A percentile compares a stretch with the other conserved stretches of the same genome.
Conservation (phyloP, 2,797 vertebrate species). For the Silurus lanzhouensis region DNA sequence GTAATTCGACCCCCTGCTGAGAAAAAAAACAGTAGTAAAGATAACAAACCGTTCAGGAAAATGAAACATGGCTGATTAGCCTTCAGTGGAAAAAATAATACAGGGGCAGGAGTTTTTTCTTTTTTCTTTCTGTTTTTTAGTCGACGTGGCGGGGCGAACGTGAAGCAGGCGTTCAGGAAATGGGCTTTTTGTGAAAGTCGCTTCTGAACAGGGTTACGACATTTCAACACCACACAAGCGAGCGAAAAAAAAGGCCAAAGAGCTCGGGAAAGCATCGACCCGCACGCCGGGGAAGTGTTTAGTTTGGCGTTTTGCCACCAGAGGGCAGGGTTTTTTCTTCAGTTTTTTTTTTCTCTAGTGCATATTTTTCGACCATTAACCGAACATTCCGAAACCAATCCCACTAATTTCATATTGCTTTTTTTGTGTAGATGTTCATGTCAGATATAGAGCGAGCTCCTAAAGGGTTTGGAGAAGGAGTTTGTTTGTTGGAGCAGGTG, state of each 20-base stretch:
- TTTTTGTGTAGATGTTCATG: conserved; percentile 4
- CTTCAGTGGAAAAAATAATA: conserved; percentile 59
- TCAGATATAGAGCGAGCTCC: not conserved
- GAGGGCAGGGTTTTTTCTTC: conserved; percentile 70
- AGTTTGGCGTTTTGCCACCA: conserved; percentile 66
- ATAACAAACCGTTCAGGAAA: conserved; percentile 67
- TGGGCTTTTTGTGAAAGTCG: conserved; percentile 61
- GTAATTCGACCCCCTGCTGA: no score
- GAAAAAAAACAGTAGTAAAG: conserved; percentile 60
- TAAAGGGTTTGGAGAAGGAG: not conserved
- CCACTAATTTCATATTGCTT: conserved; percentile 7
- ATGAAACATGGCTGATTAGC: conserved; percentile 71
- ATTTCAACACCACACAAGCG: conserved; percentile 44
- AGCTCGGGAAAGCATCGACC: not conserved
- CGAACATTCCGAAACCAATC: conserved; percentile 4
- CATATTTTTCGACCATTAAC: conserved; percentile 21
- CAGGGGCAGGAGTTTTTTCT: conserved; percentile 47
- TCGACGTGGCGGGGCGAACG: conserved; percentile 55
- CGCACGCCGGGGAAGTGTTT: conserved; percentile 33
- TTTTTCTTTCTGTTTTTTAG: conserved; percentile 65
- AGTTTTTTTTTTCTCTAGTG: conserved; percentile 42
- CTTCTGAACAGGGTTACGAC: conserved; percentile 50
- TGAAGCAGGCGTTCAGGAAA: conserved; percentile 66
- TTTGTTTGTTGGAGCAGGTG: conserved; percentile 3
- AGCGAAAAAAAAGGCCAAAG: not conserved